Base-by-base conservation (phyloP, 2,888 invertebrate species). In the Drosophila eohydei region DNA sequence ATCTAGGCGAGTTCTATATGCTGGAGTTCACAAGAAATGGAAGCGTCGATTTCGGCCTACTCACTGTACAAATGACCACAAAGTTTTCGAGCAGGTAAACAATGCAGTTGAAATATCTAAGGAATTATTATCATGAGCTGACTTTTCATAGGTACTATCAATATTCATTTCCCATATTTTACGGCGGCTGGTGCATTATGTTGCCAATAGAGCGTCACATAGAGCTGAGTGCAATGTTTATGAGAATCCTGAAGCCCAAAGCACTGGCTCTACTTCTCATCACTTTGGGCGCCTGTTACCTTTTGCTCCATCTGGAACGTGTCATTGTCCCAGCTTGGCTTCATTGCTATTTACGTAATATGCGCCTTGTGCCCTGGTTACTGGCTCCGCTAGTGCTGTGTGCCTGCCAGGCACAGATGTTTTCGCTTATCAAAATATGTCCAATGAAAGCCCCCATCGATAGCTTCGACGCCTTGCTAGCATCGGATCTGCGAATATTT, bases 181-280 rank as follows among this genome's bases (percentile, higher is more conserved):
- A 21, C 28, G 41, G 36, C 4, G 58, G 28, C 11, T 89, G 81
- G 84, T 85, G 85, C 40, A 60, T 72, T 11, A 67, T 88, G 68
- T 6, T 89, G 59, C 85, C 85, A 0, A 8, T 69, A 40, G 89
- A 85, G 43, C 65, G 55, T 2, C 40, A 52, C 0, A 32, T 79
- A 0, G 32, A 38, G 3, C 30, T 60, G 4, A 4, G 30, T 3
- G 38, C 14, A 0, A 9, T 86, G 0, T 68, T 74, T 11, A n/a
- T 1, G 4, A 63, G 59, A 12, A 30, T 81, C 7, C 4, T 83
- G 8, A 34, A 56, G 5, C 1, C 9, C 4, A 62, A 51, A 6
- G 52, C 65, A 0, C 14, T 61, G 6, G 2, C 41, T 0, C n/a
- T 78, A 1, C 11, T 75, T 1, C 12, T 67, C 14, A 9, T 62